These are phyloP conservation scores for Onthophagus taurus DNA, from an alignment of 1,140 invertebrate species.

Conservation along the genomic window DNA sequence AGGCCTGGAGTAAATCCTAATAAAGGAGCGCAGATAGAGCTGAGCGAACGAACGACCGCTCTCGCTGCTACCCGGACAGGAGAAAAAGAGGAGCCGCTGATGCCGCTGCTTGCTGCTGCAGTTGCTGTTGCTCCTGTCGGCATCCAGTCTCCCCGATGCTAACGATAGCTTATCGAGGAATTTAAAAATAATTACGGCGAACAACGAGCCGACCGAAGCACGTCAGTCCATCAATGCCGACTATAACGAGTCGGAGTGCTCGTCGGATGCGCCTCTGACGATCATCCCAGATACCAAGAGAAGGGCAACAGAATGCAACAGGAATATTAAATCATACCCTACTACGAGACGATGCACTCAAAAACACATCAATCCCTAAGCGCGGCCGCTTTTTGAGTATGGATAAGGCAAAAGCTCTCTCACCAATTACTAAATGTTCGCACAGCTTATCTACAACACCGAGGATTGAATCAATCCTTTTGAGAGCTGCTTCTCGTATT, in stretches of 20 bases:
- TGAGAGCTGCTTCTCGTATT: too few species aligned
- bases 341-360: too few species aligned
- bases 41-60: not conserved
- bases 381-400: too few species aligned
- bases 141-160: constrained; percentile 20
- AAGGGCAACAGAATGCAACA: not conserved
- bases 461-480: too few species aligned
- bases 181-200: constrained; percentile 27
- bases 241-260: constrained; percentile 23
- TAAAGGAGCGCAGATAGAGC: constrained; percentile 18
- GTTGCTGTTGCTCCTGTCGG: constrained; percentile 9
- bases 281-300: not conserved
- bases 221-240: constrained; percentile 24
- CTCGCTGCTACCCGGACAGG: not conserved
- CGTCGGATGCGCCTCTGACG: not conserved
- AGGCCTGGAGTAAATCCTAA: constrained; percentile 21
- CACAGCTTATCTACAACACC: too few species aligned
- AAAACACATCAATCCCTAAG: too few species aligned
- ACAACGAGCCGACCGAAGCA: constrained; percentile 21
- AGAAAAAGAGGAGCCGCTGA: not conserved
- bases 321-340: constrained; percentile 1
- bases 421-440: too few species aligned
- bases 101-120: not conserved
- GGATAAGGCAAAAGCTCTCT: too few species aligned
- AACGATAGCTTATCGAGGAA: constrained; percentile 28